Percentiles rank a stretch among this genome's conserved stretches.
These are phyloP conservation scores for Dicerorhinus sumatrensis DNA, from an alignment of 2,113 vertebrate genomes.

Conservation along the genomic window DNA sequence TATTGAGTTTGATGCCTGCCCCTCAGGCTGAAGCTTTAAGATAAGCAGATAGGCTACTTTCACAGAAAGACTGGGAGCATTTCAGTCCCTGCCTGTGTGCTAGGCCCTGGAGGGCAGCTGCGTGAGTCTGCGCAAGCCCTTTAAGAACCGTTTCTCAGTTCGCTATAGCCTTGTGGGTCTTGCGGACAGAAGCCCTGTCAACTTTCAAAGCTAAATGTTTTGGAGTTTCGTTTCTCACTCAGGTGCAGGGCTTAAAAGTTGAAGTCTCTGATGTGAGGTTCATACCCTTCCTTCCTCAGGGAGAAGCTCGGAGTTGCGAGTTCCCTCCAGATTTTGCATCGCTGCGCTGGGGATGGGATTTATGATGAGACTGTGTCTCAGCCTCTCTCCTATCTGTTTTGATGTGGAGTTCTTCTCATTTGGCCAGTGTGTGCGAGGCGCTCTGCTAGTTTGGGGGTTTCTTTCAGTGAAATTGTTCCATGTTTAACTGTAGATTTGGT, in stretches of 20 bases:
- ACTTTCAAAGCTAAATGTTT: not conserved
- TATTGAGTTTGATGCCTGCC: too few relatives aligned
- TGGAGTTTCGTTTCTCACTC: not conserved
- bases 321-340: not conserved
- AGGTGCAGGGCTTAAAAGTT: not conserved
- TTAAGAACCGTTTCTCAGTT: not conserved
- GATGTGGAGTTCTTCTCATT: rapidly evolving
- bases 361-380: too few relatives aligned
- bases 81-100: not conserved
- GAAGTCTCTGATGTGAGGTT: too few relatives aligned
- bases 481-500: not conserved
- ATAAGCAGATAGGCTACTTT: not conserved
- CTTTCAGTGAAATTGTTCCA: not conserved
- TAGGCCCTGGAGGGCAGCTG: too few relatives aligned
- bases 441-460: not conserved
- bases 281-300: not conserved
- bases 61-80: not conserved
- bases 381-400: not conserved
- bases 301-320: not conserved
- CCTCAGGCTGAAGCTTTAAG: not conserved
- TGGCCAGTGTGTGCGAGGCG: not conserved
- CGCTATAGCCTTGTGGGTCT: not conserved
- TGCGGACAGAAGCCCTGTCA: not conserved
- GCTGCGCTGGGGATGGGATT: not conserved
- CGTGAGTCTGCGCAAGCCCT: not conserved